These are phyloP conservation scores for Actinernus sp. DNA, from an alignment of 92 coral and sea anemone species.

Conservation along the genomic window DNA sequence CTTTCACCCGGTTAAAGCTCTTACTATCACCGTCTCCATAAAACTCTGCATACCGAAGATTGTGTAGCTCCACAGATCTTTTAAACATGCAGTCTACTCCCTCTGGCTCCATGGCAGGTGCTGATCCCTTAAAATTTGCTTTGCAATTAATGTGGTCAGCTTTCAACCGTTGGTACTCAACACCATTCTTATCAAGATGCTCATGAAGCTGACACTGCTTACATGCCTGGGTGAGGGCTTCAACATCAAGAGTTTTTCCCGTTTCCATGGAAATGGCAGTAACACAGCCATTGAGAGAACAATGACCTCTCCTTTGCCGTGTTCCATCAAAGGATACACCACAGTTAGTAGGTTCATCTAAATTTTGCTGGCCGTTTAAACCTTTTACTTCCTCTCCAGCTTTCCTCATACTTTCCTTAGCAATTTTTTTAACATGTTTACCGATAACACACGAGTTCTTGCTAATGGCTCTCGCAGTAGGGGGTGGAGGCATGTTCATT, in stretches of 20 bases:
- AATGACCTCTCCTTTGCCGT: slow-evolving; percentile 48
- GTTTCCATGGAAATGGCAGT: slow-evolving; percentile 39
- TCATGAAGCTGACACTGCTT: slow-evolving; percentile 34
- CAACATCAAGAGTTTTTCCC: slow-evolving; percentile 54
- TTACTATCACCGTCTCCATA: slow-evolving; percentile 43
- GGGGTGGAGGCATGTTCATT: slow-evolving; percentile 64
- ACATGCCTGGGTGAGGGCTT: slow-evolving; percentile 33
- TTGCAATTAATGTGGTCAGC: slow-evolving; percentile 50
- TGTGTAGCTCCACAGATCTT: slow-evolving; percentile 20
- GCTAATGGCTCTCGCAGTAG: slow-evolving; percentile 27
- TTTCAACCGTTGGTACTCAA: slow-evolving; percentile 36
- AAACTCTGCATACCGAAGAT: slow-evolving; percentile 34
- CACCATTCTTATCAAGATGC: slow-evolving; percentile 34
- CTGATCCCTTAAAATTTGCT: too few species aligned
- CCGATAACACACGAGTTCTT: slow-evolving; percentile 2
- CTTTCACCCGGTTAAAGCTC: slow-evolving; percentile 11
- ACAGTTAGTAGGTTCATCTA: slow-evolving; percentile 17
- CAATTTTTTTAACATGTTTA: too few species aligned
- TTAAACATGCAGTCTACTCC: slow-evolving; percentile 37
- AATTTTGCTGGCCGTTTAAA: slow-evolving; percentile 13
- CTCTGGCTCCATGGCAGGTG: slow-evolving; percentile 63
- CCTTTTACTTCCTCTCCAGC: too few species aligned
- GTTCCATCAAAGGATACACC: slow-evolving; percentile 52
- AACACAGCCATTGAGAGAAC: slow-evolving; percentile 54
- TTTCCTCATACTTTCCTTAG: too few species aligned